phyloP scores from a whole-genome alignment of 1,140 invertebrate genomes.

The Gryllus bimaculatus region DNA sequence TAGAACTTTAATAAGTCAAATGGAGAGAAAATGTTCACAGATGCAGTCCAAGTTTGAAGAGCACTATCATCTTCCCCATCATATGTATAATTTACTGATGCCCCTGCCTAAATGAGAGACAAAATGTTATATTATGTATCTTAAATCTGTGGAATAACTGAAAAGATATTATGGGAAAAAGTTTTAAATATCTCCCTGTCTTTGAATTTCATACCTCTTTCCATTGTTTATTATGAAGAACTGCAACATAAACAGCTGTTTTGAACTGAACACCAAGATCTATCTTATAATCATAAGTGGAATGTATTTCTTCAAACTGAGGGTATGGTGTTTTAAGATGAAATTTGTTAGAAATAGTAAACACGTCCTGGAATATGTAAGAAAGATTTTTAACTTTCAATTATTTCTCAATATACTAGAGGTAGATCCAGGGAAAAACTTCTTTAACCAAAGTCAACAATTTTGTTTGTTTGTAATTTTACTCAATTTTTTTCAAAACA shows the following conservation, averaged over 20 bases:
- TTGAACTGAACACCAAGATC: slow-evolving; percentile 45
- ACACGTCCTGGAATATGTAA: slow-evolving; percentile 43
- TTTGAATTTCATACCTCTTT: slow-evolving; percentile 38
- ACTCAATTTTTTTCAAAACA: too few relatives aligned
- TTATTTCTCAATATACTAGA: too few relatives aligned
- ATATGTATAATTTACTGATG: slow-evolving; percentile 41
- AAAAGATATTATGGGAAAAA: too few relatives aligned
- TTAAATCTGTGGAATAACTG: too few relatives aligned
- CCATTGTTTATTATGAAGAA: slow-evolving; percentile 42
- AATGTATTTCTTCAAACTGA: slow-evolving; percentile 45
- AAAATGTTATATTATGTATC: background rate
- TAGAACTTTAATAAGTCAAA: slow-evolving; percentile 26
- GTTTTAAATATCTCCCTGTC: too few relatives aligned
- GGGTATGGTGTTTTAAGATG: slow-evolving; percentile 52
- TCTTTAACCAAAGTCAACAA: too few relatives aligned
- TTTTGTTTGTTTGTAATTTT: too few relatives aligned
- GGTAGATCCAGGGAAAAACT: too few relatives aligned
- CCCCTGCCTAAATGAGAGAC: slow-evolving; percentile 31
- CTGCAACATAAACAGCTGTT: slow-evolving; percentile 39
- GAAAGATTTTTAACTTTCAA: slow-evolving; percentile 17
- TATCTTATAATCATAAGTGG: slow-evolving; percentile 46
- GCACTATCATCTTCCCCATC: slow-evolving; percentile 35
- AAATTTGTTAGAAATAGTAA: slow-evolving; percentile 55
- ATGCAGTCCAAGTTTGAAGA: slow-evolving; percentile 20
- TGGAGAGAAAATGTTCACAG: background rate